phyloP scores from a whole-genome alignment of 2,113 vertebrate species.

The Pteropus alecto region DNA sequence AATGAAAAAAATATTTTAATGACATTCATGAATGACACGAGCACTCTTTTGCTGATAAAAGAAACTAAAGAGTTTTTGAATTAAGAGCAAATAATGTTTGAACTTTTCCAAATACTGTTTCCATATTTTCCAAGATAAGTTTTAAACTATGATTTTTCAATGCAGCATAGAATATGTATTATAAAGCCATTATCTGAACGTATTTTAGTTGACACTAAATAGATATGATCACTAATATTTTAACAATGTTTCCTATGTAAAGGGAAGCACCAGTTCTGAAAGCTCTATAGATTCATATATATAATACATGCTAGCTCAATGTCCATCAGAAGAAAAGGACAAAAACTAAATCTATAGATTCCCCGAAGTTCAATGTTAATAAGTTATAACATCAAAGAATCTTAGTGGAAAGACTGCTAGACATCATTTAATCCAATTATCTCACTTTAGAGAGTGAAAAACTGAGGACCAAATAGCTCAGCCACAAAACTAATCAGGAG shows the following conservation, averaged over 20 bases:
- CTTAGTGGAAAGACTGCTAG: neutral
- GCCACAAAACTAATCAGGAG: neutral
- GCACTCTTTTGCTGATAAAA: neutral
- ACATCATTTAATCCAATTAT: neutral
- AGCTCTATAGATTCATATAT: neutral
- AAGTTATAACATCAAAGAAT: constrained; percentile 20
- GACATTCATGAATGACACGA: neutral
- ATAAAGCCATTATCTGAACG: neutral
- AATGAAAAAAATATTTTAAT: neutral
- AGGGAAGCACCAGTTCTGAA: neutral
- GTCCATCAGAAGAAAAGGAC: neutral
- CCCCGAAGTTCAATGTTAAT: constrained; percentile 9
- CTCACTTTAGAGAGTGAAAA: neutral
- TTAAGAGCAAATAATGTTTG: neutral
- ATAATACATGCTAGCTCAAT: neutral
- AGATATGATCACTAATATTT: neutral
- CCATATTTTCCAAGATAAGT: neutral
- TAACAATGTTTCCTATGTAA: neutral
- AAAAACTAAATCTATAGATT: constrained; percentile 15
- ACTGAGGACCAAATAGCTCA: neutral
- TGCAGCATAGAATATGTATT: neutral
- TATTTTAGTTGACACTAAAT: constrained; percentile 34
- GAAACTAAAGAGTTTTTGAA: constrained; percentile 19
- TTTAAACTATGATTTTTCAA: constrained; percentile 19
- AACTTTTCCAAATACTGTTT: neutral